These are phyloP conservation scores for pig (Sus scrofa) DNA, from an alignment of 2,113 vertebrate species.

Conservation along the genomic window DNA sequence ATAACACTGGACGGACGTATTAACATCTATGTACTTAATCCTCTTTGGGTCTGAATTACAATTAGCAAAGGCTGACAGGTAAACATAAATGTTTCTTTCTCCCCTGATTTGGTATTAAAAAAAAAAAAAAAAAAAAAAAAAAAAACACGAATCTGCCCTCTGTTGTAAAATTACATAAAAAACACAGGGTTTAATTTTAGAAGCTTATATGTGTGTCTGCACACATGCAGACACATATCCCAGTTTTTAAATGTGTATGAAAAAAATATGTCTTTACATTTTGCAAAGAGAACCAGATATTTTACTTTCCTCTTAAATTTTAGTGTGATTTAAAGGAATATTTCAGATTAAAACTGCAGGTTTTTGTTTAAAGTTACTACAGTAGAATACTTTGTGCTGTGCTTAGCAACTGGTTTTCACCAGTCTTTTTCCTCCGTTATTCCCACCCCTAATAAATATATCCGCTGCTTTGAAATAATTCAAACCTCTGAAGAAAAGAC, in stretches of 20 bases:
- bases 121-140: background rate
- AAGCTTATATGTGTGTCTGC: background rate
- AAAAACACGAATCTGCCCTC: background rate
- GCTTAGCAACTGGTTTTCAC: background rate
- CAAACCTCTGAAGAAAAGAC: background rate
- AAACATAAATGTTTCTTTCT: conserved; percentile 53
- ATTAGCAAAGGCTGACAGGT: conserved; percentile 56
- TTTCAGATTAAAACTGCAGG: background rate
- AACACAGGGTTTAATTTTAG: conserved; percentile 34
- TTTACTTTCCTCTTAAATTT: conserved; percentile 38
- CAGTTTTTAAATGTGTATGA: conserved; percentile 21
- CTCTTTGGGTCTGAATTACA: conserved; percentile 73
- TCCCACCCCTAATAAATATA: background rate
- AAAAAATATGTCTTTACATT: background rate
- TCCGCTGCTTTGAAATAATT: background rate
- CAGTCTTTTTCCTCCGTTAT: background rate
- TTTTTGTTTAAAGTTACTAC: background rate
- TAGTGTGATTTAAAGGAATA: conserved; percentile 26
- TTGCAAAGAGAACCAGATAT: conserved; percentile 38
- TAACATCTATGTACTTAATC: conserved; percentile 76
- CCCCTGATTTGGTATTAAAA: background rate
- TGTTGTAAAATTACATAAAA: conserved; percentile 35
- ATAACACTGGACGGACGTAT: conserved; percentile 69
- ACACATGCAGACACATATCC: background rate
- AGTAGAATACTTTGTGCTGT: background rate